These are phyloP conservation scores for Recurvirostra avosetta DNA, from an alignment of 2,113 vertebrate species.

Conservation along the genomic window DNA sequence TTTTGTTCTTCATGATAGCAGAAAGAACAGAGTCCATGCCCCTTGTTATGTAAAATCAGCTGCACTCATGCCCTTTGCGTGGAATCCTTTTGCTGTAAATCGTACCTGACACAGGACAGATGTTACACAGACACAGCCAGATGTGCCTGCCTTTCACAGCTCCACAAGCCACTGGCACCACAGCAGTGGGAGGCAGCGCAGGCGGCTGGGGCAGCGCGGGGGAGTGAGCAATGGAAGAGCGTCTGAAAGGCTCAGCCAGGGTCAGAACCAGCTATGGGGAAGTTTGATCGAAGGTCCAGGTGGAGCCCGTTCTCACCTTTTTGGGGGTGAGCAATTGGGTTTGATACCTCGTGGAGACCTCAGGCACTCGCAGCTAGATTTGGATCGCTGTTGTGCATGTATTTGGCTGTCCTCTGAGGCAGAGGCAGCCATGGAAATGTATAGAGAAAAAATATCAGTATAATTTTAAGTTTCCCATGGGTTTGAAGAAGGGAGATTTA, in stretches of 20 bases:
- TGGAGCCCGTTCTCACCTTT: neutral
- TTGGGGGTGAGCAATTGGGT: neutral
- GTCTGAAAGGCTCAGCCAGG: neutral
- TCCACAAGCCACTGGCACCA: neutral
- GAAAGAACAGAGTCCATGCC: neutral
- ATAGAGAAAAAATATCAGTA: neutral
- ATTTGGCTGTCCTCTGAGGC: neutral
- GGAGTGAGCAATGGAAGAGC: neutral
- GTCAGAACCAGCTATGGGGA: neutral
- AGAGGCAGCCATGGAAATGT: neutral
- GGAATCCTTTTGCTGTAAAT: neutral
- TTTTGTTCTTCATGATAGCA: neutral
- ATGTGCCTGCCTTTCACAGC: neutral
- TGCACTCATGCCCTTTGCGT: neutral
- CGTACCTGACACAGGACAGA: conserved; percentile 38
- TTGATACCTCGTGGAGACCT: neutral
- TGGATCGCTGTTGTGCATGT: neutral
- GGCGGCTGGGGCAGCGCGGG: neutral
- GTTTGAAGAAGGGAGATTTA: neutral
- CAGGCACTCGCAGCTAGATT: neutral
- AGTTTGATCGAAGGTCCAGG: neutral
- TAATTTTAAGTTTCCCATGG: neutral
- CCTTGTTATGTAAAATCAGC: conserved; percentile 11
- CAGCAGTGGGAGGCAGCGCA: neutral
- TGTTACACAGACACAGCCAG: conserved; percentile 27